Percentiles rank a stretch among this genome's conserved stretches.
Conservation (phyloP, 2,113 vertebrate species). For the Saimiri boliviensis region DNA sequence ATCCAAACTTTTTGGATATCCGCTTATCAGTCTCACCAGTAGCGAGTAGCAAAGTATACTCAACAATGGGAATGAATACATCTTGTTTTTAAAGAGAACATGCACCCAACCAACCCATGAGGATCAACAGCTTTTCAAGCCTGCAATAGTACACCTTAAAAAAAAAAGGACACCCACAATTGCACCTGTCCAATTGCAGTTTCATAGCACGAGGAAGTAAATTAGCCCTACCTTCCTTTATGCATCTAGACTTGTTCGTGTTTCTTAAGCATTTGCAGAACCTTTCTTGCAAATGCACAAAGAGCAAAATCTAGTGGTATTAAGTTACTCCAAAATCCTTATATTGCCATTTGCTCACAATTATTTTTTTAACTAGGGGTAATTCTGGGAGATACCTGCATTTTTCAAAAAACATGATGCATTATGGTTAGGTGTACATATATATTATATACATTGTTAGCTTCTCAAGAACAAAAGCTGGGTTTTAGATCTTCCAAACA, state of each 20-base stretch:
- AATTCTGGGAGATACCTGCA: not conserved
- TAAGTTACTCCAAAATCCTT: slow-evolving; percentile 6
- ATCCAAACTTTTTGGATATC: not conserved
- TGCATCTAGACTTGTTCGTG: not conserved
- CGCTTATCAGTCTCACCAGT: not conserved
- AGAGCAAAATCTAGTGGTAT: not conserved
- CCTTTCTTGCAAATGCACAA: not conserved
- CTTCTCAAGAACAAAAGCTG: not conserved
- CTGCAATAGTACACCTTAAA: not conserved
- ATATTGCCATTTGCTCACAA: not conserved
- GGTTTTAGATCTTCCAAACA: not conserved
- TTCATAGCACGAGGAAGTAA: not conserved
- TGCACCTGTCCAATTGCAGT: not conserved
- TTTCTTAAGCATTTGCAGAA: not conserved
- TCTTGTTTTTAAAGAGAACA: not conserved
- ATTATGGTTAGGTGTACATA: not conserved
- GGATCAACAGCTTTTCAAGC: not conserved
- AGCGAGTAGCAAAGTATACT: not conserved
- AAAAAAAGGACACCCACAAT: not conserved
- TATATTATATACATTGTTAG: not conserved
- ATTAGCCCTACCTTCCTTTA: not conserved
- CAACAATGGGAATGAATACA: not conserved
- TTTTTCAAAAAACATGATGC: not conserved
- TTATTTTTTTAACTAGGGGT: not conserved
- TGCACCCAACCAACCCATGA: too few relatives aligned